Percentiles rank a stretch among this genome's conserved stretches.
Evolutionary conservation across 2,888 invertebrate genomes (phyloP).

Genomic region (Andrena minutula): DNA sequence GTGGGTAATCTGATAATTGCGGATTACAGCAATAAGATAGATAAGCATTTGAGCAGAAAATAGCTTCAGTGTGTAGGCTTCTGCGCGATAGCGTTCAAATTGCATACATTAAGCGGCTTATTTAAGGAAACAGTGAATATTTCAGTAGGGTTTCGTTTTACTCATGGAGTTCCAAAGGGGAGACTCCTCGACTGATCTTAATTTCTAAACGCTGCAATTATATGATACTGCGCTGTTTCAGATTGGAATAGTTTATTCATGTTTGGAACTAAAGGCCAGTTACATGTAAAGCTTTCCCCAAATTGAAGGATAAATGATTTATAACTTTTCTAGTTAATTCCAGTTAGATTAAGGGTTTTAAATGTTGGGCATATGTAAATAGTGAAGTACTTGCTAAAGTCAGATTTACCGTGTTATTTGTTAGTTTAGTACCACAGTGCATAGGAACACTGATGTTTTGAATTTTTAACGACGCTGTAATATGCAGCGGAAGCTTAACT

Average conservation of each 20-base stretch:
- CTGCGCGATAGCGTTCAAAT: conserved; percentile 5
- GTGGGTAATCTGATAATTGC: conserved; percentile 50
- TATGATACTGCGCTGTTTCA: background rate
- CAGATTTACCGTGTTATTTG: no score
- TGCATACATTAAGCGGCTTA: background rate
- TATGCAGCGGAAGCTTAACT: no score
- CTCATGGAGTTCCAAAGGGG: background rate
- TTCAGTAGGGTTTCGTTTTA: conserved; percentile 2
- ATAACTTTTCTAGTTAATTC: no score
- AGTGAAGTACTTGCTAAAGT: no score
- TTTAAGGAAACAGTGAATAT: conserved; percentile 12
- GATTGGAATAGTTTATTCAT: conserved; percentile 1
- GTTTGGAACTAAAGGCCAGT: no score
- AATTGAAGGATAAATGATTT: no score
- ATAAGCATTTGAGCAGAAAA: conserved; percentile 49
- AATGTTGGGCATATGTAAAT: no score
- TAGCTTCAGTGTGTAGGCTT: conserved; percentile 8
- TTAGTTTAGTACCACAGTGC: no score
- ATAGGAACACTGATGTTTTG: no score
- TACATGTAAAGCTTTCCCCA: no score
- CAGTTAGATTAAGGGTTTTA: no score
- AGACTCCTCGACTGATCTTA: background rate
- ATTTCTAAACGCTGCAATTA: background rate
- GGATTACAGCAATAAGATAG: conserved; percentile 49
- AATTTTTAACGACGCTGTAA: no score